Evolutionary conservation across 2,888 invertebrate species (phyloP), one percentile per base, ranked within the genome.

Genomic region (Urechis unicinctus): DNA sequence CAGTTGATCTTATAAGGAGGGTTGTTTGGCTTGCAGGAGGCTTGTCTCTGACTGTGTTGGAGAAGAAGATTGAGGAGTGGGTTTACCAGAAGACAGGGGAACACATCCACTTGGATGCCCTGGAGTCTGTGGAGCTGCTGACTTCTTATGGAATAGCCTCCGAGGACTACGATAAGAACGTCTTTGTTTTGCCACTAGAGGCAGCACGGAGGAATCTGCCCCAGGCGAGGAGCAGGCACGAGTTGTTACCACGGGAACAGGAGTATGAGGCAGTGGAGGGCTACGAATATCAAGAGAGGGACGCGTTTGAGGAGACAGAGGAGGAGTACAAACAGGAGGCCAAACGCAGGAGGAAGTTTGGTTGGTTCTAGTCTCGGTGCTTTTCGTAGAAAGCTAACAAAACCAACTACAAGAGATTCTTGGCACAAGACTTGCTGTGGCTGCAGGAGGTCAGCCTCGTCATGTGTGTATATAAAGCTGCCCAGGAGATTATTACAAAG

Each of bases 341-440:
- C 5, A 61, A 65, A 55, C 65, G 65, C 31, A 54, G 65, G 17
- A 66, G 61, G 49, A 59, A 59, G 46, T 66, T 66, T 59, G 72
- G 72, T 51, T 74, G 74, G 74, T 66, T 66, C 58, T 69, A 63
- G 50, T n/a, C n/a, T n/a, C n/a, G n/a, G n/a, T n/a, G n/a, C n/a
- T n/a, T n/a, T n/a, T n/a, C n/a, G n/a, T n/a, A n/a, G n/a, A n/a
- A n/a, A n/a, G n/a, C n/a, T n/a, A n/a, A n/a, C n/a, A n/a, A n/a
- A n/a, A n/a, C n/a, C n/a, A n/a, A n/a, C n/a, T n/a, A n/a, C n/a
- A n/a, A n/a, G n/a, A n/a, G n/a, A n/a, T n/a, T n/a, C n/a, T n/a
- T n/a, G n/a, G n/a, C n/a, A n/a, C n/a, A n/a, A n/a, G n/a, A n/a
- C n/a, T n/a, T n/a, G n/a, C n/a, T n/a, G n/a, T n/a, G n/a, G n/a